These are phyloP conservation scores for Crocuta crocuta DNA, from an alignment of 2,113 vertebrate species.

Conservation along the genomic window DNA sequence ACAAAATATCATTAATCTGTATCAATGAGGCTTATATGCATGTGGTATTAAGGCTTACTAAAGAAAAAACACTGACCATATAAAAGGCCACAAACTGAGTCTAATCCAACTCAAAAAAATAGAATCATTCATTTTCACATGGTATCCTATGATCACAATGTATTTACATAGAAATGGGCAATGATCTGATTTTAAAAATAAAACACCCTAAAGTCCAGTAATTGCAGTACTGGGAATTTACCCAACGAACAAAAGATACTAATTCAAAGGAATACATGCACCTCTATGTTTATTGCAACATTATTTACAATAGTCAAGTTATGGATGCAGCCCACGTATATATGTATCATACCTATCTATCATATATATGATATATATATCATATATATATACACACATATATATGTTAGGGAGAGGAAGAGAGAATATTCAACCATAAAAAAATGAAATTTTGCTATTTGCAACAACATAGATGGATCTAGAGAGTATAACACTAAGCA, in stretches of 20 bases:
- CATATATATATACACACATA: too few relatives aligned
- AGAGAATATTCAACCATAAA: not conserved
- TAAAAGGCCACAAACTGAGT: not conserved
- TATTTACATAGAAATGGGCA: not conserved
- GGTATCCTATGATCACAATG: not conserved
- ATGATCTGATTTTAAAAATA: not conserved
- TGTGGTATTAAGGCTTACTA: not conserved
- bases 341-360: too few relatives aligned
- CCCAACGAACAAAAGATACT: not conserved
- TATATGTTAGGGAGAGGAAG: too few relatives aligned
- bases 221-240: not conserved
- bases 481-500: not conserved
- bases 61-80: not conserved
- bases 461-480: not conserved
- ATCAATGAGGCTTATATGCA: not conserved
- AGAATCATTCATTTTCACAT: not conserved
- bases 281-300: not conserved
- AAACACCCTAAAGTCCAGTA: not conserved
- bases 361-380: too few relatives aligned
- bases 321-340: not conserved
- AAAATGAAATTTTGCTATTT: not conserved
- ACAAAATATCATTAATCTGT: not conserved
- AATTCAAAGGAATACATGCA: not conserved
- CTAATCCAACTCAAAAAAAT: not conserved
- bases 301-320: not conserved